Evolutionary conservation across 2,888 invertebrate genomes (phyloP).

Genomic region (Scaptomyza caliginosa): DNA sequence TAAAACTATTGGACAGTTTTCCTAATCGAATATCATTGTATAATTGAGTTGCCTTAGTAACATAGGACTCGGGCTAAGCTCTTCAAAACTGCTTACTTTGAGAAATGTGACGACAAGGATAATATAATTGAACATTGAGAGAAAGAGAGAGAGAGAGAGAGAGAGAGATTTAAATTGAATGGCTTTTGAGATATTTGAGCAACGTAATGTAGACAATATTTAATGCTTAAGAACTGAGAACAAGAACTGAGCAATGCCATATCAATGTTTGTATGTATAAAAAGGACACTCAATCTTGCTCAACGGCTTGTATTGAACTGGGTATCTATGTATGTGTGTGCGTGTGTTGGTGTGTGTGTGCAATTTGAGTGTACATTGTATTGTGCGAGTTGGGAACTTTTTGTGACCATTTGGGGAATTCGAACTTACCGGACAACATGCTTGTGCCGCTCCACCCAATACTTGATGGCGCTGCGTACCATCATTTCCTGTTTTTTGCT

Average conservation of each 20-base stretch:
- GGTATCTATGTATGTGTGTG: slow-evolving; percentile 1
- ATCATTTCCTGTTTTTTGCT: slow-evolving; percentile 93
- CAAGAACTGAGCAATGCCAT: too few species aligned
- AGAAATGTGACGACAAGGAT: too few species aligned
- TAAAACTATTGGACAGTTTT: too few species aligned
- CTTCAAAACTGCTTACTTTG: too few species aligned
- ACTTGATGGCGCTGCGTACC: slow-evolving; percentile 93
- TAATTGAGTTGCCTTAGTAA: too few species aligned
- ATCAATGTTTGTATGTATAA: neutral
- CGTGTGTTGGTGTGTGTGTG: neutral
- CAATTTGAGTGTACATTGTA: slow-evolving; percentile 6
- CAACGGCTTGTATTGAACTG: neutral
- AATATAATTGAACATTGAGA: too few species aligned
- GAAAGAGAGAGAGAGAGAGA: too few species aligned
- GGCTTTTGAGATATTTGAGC: neutral
- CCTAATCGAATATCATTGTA: too few species aligned
- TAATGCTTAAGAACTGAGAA: neutral
- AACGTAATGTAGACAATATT: neutral
- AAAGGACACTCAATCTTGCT: neutral
- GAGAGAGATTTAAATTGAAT: neutral
- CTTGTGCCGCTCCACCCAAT: slow-evolving; percentile 95
- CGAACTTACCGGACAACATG: slow-evolving; percentile 91
- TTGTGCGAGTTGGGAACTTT: neutral
- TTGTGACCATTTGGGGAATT: slow-evolving; percentile 5
- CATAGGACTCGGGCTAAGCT: too few species aligned